These are phyloP conservation scores for Chalcosyrphus nemorum DNA, from an alignment of 2,888 invertebrate genomes.

Conservation along the genomic window DNA sequence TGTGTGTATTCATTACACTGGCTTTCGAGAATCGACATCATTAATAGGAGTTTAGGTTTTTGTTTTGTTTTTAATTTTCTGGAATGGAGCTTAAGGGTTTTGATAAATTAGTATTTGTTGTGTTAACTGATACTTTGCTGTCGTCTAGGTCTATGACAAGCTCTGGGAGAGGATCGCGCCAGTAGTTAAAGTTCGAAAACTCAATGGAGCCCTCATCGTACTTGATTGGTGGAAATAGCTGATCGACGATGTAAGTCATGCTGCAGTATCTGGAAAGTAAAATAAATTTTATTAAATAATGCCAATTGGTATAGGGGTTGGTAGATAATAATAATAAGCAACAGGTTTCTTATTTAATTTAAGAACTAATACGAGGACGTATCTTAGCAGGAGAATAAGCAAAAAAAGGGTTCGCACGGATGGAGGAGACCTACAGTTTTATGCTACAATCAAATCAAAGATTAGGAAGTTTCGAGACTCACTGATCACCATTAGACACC, in stretches of 20 bases:
- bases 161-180: conserved; percentile 93
- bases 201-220: conserved; percentile 86
- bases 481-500: no score
- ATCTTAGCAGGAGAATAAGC: no score
- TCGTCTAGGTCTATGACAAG: conserved; percentile 79
- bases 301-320: no score
- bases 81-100: conserved; percentile 80
- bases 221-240: conserved; percentile 94
- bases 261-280: conserved; percentile 91
- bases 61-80: conserved; percentile 77
- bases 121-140: conserved; percentile 37
- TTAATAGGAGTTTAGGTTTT: neutral
- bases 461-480: no score
- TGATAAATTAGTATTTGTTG: conserved; percentile 64
- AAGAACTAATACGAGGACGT: no score
- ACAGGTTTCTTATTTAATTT: no score
- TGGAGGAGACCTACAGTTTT: no score
- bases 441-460: no score
- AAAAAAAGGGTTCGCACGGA: no score
- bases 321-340: no score
- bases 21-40: neutral
- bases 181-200: conserved; percentile 94
- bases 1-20: neutral
- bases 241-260: conserved; percentile 97
- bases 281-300: neutral